These are phyloP conservation scores for Lepidotrigona ventralis DNA, from an alignment of 1,140 invertebrate species.

Conservation along the genomic window DNA sequence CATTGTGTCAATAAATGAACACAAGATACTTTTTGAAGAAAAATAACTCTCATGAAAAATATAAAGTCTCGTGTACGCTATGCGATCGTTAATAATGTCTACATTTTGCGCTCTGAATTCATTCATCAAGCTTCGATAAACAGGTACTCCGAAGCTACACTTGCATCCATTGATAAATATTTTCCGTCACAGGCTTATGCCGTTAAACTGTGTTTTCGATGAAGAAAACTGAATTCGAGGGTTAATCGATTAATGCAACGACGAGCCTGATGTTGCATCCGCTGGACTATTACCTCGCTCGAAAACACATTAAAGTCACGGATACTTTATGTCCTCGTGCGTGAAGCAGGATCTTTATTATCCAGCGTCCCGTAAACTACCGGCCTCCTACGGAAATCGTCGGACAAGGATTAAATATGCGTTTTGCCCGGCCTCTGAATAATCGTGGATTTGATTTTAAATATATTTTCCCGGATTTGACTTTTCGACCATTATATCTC, in stretches of 20 bases:
- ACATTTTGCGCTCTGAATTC: background rate
- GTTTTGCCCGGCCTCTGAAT: no score
- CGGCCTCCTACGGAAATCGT: no score
- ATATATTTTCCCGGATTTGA: background rate
- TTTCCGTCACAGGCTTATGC: background rate
- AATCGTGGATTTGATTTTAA: background rate
- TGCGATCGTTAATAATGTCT: background rate
- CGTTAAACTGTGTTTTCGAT: background rate
- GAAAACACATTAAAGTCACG: constrained; percentile 14
- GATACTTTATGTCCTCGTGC: constrained; percentile 14
- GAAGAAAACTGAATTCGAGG: background rate
- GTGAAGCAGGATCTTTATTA: constrained; percentile 4
- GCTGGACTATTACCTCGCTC: constrained; percentile 4
- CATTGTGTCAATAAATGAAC: no score
- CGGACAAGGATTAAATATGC: background rate
- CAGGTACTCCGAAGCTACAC: background rate
- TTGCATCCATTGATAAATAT: background rate
- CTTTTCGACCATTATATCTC: background rate
- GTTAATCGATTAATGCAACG: constrained; percentile 14
- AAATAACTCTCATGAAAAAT: no score
- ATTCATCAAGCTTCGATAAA: background rate
- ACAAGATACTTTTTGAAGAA: no score
- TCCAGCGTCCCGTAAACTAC: background rate
- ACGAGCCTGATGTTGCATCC: background rate
- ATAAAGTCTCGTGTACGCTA: no score